Evolutionary conservation across 1,140 invertebrate species (phyloP).

Genomic region (Kradibia gibbosae): DNA sequence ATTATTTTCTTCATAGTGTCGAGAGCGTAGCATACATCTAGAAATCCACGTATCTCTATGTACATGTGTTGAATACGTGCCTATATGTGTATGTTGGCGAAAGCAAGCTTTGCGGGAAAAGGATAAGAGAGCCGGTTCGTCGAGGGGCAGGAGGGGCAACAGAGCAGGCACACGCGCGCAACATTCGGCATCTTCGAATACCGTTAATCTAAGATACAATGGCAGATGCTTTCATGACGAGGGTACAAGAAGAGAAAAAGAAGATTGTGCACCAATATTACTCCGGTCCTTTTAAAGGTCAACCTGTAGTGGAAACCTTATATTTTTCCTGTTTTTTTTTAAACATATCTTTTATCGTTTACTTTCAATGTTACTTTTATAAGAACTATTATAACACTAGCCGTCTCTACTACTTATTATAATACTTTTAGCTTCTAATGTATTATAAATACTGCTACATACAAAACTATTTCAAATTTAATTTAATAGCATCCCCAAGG

Average conservation of each 20-base stretch:
- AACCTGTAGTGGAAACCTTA: background rate
- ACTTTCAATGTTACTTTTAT: background rate
- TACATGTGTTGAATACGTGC: background rate
- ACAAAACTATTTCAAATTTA: no score
- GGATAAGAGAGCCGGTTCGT: background rate
- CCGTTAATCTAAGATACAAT: slow-evolving; percentile 68
- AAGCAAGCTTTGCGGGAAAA: background rate
- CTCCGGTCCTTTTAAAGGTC: slow-evolving; percentile 21
- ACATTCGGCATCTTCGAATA: slow-evolving; percentile 52
- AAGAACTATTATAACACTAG: background rate
- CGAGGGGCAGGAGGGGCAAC: background rate
- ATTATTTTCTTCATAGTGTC: background rate
- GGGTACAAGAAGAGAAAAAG: background rate
- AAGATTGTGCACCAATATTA: background rate
- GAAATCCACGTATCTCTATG: background rate
- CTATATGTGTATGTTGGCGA: background rate
- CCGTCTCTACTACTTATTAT: background rate
- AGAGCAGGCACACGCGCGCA: slow-evolving; percentile 34
- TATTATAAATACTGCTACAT: no score
- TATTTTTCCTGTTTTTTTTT: background rate
- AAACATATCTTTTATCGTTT: background rate
- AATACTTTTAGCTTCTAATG: no score
- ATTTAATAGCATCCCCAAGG: no score
- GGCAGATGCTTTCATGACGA: slow-evolving; percentile 50
- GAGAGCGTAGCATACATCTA: background rate